phyloP scores from a whole-genome alignment of 2,113 vertebrate genomes.

The Cisticola juncidis region DNA sequence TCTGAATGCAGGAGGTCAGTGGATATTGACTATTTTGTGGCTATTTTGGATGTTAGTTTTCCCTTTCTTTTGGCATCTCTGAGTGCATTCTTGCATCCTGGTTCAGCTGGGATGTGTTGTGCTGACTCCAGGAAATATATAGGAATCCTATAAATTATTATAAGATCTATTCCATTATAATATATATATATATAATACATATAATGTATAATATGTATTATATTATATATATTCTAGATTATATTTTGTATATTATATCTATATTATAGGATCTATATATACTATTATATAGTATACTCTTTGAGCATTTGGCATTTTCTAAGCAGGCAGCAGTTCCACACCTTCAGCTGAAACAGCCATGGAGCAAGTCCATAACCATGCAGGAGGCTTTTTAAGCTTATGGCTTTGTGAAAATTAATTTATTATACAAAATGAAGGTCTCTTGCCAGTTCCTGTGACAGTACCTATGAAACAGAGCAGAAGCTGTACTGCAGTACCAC shows the following conservation, averaged over 20 bases:
- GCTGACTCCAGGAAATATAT: background rate
- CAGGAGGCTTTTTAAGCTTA: slow-evolving; percentile 5
- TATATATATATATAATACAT: too few species aligned
- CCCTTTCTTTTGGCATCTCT: background rate
- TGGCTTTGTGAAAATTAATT: background rate
- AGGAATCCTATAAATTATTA: background rate
- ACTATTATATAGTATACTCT: background rate
- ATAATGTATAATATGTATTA: too few species aligned
- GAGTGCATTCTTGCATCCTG: background rate
- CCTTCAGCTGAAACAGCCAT: background rate
- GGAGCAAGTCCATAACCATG: background rate
- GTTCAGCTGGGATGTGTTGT: background rate
- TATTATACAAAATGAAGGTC: background rate
- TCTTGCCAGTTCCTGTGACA: background rate
- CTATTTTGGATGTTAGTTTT: background rate
- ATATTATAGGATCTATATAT: background rate
- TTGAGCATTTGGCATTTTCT: background rate
- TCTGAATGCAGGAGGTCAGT: background rate
- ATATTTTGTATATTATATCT: too few species aligned
- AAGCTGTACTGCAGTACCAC: background rate
- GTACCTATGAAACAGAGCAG: background rate
- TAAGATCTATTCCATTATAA: too few species aligned
- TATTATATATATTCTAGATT: too few species aligned
- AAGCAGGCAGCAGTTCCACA: background rate
- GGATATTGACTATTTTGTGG: too few species aligned